phyloP scores from a whole-genome alignment of 2,113 vertebrate genomes.

The Noturus placidus region DNA sequence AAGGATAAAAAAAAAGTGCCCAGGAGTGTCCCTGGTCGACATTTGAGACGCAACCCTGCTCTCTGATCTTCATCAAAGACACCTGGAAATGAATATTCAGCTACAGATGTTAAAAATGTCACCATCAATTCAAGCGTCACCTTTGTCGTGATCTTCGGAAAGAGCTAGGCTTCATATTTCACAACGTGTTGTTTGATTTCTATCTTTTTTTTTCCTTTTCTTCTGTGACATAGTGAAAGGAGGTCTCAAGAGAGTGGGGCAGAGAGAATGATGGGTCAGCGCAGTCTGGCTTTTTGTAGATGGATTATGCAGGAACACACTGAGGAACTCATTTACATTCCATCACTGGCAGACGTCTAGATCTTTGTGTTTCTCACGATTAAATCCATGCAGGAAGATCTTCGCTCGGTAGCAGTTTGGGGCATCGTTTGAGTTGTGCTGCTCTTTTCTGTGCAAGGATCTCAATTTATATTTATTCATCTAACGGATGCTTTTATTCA shows the following conservation, averaged over 20 bases:
- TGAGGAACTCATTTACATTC: neutral
- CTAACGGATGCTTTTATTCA: neutral
- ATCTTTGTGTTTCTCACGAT: neutral
- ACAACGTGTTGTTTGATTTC: neutral
- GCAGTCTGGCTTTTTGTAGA: neutral
- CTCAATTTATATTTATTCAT: neutral
- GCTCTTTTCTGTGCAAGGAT: neutral
- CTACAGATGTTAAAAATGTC: neutral
- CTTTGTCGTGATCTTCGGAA: neutral
- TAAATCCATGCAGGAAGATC: neutral
- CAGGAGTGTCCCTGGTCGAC: neutral
- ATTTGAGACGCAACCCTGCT: neutral
- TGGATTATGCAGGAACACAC: neutral
- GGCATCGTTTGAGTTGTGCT: neutral
- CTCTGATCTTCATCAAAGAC: constrained; percentile 15
- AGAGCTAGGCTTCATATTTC: neutral
- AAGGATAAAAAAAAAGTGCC: too few species aligned
- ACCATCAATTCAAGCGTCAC: neutral
- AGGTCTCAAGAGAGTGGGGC: neutral
- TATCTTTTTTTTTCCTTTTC: neutral
- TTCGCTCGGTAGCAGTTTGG: neutral
- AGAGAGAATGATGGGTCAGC: neutral
- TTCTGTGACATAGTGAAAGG: neutral
- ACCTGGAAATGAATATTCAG: neutral
- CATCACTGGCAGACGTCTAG: neutral